These are phyloP conservation scores for Paragorgia papillata DNA, from an alignment of 92 coral and sea anemone species.

Conservation along the genomic window DNA sequence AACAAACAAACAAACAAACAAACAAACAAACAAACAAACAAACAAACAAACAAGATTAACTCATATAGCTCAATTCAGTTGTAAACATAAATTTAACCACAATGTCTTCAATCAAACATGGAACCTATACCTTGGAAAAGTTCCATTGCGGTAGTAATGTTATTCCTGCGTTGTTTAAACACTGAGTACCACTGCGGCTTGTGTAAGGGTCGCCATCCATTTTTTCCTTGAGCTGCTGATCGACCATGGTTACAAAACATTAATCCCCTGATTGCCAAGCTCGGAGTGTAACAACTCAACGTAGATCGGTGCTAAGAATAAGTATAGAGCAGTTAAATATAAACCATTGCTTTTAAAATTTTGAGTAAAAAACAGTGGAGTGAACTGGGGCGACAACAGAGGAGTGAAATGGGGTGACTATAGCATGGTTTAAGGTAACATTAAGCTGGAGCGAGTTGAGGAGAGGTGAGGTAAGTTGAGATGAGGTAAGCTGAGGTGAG, in stretches of 20 bases:
- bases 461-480: no score
- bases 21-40: no score
- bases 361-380: not conserved
- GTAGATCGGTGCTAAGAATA: conserved; percentile 76
- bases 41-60: no score
- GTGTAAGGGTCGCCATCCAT: conserved; percentile 93
- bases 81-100: no score
- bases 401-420: no score
- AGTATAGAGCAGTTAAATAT: not conserved
- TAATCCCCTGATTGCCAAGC: conserved; percentile 84
- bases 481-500: no score
- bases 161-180: conserved; percentile 69
- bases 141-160: conserved; percentile 65
- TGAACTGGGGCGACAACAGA: no score
- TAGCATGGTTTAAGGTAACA: no score
- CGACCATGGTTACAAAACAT: conserved; percentile 65
- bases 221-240: conserved; percentile 32
- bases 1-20: no score
- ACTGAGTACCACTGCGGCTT: conserved; percentile 97
- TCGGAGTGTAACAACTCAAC: conserved; percentile 79
- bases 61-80: no score
- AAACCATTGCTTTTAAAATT: not conserved
- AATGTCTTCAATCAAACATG: not conserved
- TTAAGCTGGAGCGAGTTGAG: no score
- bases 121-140: conserved; percentile 77